Base-by-base conservation (phyloP, 2,113 vertebrate species). In the Marcusenius ussheri region DNA sequence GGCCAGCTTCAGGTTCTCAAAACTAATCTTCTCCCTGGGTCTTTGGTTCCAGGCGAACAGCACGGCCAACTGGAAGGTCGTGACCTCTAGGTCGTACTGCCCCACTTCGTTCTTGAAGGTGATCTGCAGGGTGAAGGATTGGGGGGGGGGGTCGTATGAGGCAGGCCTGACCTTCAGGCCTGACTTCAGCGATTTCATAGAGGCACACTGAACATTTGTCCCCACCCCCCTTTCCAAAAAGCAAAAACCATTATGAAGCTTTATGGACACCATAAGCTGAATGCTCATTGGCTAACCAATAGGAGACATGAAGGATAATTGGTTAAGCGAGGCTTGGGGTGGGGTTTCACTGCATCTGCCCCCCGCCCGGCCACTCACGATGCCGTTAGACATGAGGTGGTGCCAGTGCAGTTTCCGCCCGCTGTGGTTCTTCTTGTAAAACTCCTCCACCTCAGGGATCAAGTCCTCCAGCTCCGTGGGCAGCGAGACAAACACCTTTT, bases 351-450 rank as follows among this genome's bases (percentile, higher is more conserved):
- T 35, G 31, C 62, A 70, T 70, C 11, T 31, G 62, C 27, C 15
- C 66, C n/a, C 66, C 15, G 31, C 10, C 45, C 7, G 11, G 9
- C 31, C 77, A 96, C 98, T 97, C 94, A 99, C 98, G 93, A 99
- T 99, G 96, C 98, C 98, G 89, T 99, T 99, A 91, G 98, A 99
- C 98, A 99, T 99, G 92, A 99, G 97, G 93, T 99, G 98, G 91
- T 99, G 98, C 98, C 98, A 99, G 94, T 99, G 98, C 50, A 99
- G 96, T 93, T 99, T 99, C 94, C 98, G 96, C 93, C 98, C 98
- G 51, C 98, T 99, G 95, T 99, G 98, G 94, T 99, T 99, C 96
- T 99, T 99, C 95, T 99, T 99, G 92, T 99, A 99, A 92, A 99
- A 99, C 91, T 99, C 98, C 93, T 99, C 98, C 5, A 99, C 98